phyloP scores from a whole-genome alignment of 2,888 invertebrate genomes.

The Petrolisthes manimaculis region DNA sequence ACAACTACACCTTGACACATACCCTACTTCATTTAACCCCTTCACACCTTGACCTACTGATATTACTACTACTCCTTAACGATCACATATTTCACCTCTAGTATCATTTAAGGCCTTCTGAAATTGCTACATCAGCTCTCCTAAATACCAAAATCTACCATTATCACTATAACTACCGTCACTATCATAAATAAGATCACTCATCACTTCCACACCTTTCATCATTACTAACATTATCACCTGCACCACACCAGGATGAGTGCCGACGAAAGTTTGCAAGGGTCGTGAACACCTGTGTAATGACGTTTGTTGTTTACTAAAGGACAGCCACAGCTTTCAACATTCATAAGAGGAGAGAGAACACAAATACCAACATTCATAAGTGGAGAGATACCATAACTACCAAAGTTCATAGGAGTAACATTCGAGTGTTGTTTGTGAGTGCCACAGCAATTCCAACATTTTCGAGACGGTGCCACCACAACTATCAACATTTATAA shows the following conservation, averaged over 20 bases:
- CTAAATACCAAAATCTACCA: not conserved
- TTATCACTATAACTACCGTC: not conserved
- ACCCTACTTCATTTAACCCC: not conserved
- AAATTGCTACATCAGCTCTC: not conserved
- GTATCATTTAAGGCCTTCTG: not conserved
- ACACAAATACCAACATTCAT: too few species aligned
- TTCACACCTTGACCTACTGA: too few species aligned
- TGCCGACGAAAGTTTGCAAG: too few species aligned
- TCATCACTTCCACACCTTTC: not conserved
- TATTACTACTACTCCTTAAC: not conserved
- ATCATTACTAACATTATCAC: not conserved
- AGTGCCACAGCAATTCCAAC: too few species aligned
- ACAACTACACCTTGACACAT: not conserved
- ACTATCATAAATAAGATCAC: not conserved
- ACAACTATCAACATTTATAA: not conserved
- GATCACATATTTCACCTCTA: not conserved
- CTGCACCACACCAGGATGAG: too few species aligned
- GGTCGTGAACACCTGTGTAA: too few species aligned
- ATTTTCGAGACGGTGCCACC: not conserved
- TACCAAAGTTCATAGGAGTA: too few species aligned
- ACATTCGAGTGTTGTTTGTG: too few species aligned
- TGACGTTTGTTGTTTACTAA: too few species aligned
- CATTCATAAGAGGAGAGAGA: too few species aligned
- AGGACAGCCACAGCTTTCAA: too few species aligned
- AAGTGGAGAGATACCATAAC: too few species aligned